Base-by-base conservation (phyloP, 2,113 vertebrate genomes). In the Nannospalax galili region DNA sequence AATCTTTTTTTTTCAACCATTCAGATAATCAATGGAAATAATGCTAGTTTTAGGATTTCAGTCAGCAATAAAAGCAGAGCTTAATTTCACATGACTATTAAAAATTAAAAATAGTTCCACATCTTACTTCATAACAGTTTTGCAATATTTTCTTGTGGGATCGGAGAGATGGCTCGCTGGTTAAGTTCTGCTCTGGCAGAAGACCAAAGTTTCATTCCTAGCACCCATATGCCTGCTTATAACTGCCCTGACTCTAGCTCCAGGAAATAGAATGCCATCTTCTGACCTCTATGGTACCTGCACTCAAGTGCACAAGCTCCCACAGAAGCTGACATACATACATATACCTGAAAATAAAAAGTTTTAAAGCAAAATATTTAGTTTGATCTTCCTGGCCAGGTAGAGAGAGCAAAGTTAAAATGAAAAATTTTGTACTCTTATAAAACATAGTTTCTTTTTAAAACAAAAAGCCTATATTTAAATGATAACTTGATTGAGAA, bases 361-460 rank as follows among this genome's bases (percentile, higher is more conserved):
- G 11, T 52, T 52, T n/a, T n/a, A n/a, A n/a, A 52, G 48, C 48
- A 52, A 6, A 52, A 11, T 52, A 52, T 52, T 52, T 52, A 52
- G 48, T 52, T 52, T 52, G 67, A 35, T 42, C 22, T 2, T 82
- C 22, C 26, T 75, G 35, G 26, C 22, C 40, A 80, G 82, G 17
- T 93, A 87, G 94, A 67, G 74, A 56, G 7, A 81, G 10, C 82
- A 72, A 92, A 84, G 12, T 84, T 88, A 91, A 75, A 91, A 73
- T 52, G 5, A 16, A 60, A 35, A 72, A 4, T 62, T 62, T 62
- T 62, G 60, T 62, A 4, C 60, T 14, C 60, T 62, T 62, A 7
- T 62, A 62, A 62, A 62, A 62, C 60, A 62, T 10, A 62, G 60
- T 4, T 62, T 62, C 4, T 62, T 22, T 16, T 19, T 62, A 22